These are phyloP conservation scores for Calcarius lapponicus DNA, from an alignment of 2,797 vertebrate genomes.

Conservation along the genomic window DNA sequence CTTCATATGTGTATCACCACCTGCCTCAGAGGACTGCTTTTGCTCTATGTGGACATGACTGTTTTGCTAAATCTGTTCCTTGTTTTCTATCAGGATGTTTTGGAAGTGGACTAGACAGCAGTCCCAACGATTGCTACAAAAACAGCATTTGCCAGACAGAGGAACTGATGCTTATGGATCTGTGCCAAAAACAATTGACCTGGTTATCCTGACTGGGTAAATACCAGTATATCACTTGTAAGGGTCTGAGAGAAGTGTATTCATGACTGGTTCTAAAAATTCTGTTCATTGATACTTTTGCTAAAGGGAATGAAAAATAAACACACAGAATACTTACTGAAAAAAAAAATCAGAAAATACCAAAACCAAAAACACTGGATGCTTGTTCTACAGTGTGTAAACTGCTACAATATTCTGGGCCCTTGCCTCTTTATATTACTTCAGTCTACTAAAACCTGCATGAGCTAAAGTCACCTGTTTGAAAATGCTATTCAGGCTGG, in stretches of 20 bases:
- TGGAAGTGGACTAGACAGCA: conserved; percentile 66
- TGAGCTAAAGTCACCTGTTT: background rate
- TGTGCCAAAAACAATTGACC: conserved; percentile 53
- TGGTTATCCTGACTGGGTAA: conserved; percentile 37
- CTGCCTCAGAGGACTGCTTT: conserved; percentile 39
- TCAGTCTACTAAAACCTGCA: background rate
- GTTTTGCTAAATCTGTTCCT: conserved; percentile 68
- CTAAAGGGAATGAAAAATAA: conserved; percentile 27
- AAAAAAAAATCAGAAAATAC: background rate
- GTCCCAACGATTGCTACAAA: conserved; percentile 28
- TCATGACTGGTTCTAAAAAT: conserved; percentile 52
- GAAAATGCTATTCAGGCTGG: background rate
- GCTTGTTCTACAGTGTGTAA: background rate
- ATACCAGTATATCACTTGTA: background rate
- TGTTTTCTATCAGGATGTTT: conserved; percentile 69
- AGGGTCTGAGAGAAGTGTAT: conserved; percentile 5
- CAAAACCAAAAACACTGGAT: background rate
- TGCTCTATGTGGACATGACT: conserved; percentile 31
- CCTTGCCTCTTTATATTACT: background rate
- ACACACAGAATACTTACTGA: background rate
- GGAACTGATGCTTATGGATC: conserved; percentile 36
- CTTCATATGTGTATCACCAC: background rate
- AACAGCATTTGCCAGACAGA: conserved; percentile 49
- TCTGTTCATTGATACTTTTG: conserved; percentile 26
- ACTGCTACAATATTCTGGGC: background rate